Base-by-base conservation (phyloP, 1,140 invertebrate species). In the Bombus affinis region DNA sequence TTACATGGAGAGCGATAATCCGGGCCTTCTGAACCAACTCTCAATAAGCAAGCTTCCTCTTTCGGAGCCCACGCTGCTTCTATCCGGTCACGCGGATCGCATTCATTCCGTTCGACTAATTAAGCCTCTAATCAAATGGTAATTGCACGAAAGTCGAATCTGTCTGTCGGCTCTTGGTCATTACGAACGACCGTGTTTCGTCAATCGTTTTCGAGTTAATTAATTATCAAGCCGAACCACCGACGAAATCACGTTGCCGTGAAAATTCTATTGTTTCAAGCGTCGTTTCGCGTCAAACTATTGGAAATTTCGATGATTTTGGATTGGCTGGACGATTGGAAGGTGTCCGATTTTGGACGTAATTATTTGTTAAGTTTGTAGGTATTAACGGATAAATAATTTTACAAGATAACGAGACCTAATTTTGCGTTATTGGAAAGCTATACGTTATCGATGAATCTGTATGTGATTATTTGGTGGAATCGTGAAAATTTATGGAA, bases 71-170 rank as follows among this genome's bases (percentile, higher is more conserved):
- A 39, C 82, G 44, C 68, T n/a, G 47, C n/a, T 39, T 68, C 53
- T 62, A 65, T 65, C 62, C 66, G 44, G 44, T 88, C 87, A 87
- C 68, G 74, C 37, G 44, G 53, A 39, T 72, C 76, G 47, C 18
- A 53, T 87, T 53, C 59, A 85, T 85, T 39, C n/a, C 71, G 32
- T 62, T n/a, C 66, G 72, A 84, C 44, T 90, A 90, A 89, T 90
- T 87, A 87, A 87, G 62, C 71, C 53, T 35, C 62, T 78, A 84
- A 87, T 85, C 81, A 89, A 89, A 84, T 78, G 81, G 77, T 90
- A 90, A 90, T 90, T 87, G 42, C 57, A 62, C 32, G 74, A 81
- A 90, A 81, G 88, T 89, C 57, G 76, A 78, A 35, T 4, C 71
- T 62, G n/a, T 2, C 44, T n/a, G 37, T 62, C 53, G 32, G 68